Evolutionary conservation across 2,113 vertebrate species (phyloP).

Genomic region (Corydoras sp.): DNA sequence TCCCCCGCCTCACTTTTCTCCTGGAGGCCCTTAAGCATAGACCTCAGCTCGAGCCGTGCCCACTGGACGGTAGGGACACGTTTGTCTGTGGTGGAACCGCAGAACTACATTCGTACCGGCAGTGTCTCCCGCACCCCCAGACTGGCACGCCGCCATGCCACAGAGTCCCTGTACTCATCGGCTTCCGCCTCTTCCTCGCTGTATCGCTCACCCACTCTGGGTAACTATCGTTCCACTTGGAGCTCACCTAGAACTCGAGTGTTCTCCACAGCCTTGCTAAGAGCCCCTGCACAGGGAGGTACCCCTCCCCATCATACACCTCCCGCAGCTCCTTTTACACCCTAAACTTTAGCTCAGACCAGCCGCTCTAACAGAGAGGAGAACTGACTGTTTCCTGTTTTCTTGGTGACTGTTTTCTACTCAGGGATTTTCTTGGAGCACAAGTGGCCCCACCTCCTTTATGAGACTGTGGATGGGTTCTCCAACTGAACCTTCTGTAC

Average conservation of each 20-base stretch:
- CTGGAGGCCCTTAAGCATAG: conserved; percentile 44
- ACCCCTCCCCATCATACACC: conserved; percentile 43
- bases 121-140: conserved; percentile 37
- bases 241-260: conserved; percentile 56
- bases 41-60: conserved; percentile 48
- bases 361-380: conserved; percentile 63
- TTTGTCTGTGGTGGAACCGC: conserved; percentile 60
- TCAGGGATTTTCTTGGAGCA: conserved; percentile 73
- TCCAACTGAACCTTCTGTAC: too few relatives aligned
- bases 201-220: conserved; percentile 53
- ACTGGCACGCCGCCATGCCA: conserved; percentile 42
- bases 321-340: conserved; percentile 59
- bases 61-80: conserved; percentile 62
- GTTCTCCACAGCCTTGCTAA: conserved; percentile 47
- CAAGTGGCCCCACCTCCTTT: conserved; percentile 55
- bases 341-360: conserved; percentile 60
- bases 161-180: conserved; percentile 44
- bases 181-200: conserved; percentile 56
- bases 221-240: conserved; percentile 57
- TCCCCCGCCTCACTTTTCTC: conserved; percentile 36
- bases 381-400: conserved; percentile 56
- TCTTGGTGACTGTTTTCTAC: conserved; percentile 55
- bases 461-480: conserved; percentile 44
- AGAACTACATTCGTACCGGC: conserved; percentile 43
- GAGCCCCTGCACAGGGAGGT: conserved; percentile 47